phyloP scores from a whole-genome alignment of 2,797 vertebrate genomes.

The Tragelaphus oryx region DNA sequence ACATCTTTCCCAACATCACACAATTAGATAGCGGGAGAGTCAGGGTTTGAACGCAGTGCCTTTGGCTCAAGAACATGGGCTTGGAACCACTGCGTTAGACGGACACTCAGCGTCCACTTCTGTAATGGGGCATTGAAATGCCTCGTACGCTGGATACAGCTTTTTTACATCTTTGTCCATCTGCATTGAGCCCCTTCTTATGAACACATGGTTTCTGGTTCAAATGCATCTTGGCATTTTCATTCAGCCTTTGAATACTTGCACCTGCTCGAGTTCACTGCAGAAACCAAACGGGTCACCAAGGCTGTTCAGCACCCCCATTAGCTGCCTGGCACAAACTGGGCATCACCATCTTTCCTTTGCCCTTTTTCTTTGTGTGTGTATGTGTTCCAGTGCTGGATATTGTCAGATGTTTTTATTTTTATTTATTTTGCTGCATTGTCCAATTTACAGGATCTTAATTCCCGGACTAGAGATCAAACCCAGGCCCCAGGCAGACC shows the following conservation, averaged over 20 bases:
- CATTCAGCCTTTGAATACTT: background rate
- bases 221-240: background rate
- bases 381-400: background rate
- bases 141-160: background rate
- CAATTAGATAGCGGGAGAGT: background rate
- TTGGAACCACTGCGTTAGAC: background rate
- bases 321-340: background rate
- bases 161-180: background rate
- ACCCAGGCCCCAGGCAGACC: background rate
- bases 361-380: background rate
- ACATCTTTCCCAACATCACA: background rate
- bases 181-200: background rate
- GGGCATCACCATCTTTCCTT: background rate
- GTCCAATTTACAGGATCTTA: background rate
- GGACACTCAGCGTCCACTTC: fast-evolving
- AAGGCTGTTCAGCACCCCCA: background rate
- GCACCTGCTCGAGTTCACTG: background rate
- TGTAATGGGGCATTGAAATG: background rate
- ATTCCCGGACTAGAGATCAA: background rate
- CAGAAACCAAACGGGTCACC: background rate
- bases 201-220: background rate
- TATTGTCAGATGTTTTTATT: background rate
- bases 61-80: background rate
- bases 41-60: background rate
- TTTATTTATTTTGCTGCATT: background rate